These are phyloP conservation scores for Cryptocephalus moraei DNA, from an alignment of 2,888 invertebrate species.

Conservation along the genomic window DNA sequence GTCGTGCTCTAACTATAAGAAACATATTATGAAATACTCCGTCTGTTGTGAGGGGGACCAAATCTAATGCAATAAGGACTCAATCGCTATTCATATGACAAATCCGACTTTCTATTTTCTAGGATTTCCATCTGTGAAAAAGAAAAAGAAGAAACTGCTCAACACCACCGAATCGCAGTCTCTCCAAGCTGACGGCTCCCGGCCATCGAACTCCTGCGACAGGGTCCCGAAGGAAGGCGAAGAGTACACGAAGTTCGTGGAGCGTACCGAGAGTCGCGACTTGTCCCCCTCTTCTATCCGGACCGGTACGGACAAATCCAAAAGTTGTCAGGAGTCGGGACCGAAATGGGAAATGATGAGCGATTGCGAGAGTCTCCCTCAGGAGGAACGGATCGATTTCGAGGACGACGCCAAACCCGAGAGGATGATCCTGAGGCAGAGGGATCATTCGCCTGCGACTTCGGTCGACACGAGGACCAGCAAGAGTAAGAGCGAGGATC, in stretches of 20 bases:
- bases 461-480: conserved; percentile 22
- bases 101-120: not conserved
- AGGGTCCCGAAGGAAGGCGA: conserved; percentile 62
- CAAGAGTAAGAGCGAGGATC: conserved; percentile 15
- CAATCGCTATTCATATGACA: too few species aligned
- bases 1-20: too few species aligned
- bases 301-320: conserved; percentile 10
- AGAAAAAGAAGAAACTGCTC: conserved; percentile 54
- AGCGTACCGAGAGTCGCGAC: conserved; percentile 41
- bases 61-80: too few species aligned
- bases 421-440: conserved; percentile 13
- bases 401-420: conserved; percentile 40
- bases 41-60: too few species aligned
- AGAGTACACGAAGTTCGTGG: conserved; percentile 54
- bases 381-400: conserved; percentile 48
- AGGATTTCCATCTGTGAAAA: conserved; percentile 78
- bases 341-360: conserved; percentile 50
- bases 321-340: conserved; percentile 26
- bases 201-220: conserved; percentile 40
- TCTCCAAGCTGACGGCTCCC: conserved; percentile 11
- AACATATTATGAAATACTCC: too few species aligned
- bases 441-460: conserved; percentile 20
- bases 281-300: not conserved
- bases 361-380: conserved; percentile 51
- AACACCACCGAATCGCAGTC: conserved; percentile 5